phyloP scores from a whole-genome alignment of 2,113 vertebrate species.

The Anarrhichthys ocellatus region DNA sequence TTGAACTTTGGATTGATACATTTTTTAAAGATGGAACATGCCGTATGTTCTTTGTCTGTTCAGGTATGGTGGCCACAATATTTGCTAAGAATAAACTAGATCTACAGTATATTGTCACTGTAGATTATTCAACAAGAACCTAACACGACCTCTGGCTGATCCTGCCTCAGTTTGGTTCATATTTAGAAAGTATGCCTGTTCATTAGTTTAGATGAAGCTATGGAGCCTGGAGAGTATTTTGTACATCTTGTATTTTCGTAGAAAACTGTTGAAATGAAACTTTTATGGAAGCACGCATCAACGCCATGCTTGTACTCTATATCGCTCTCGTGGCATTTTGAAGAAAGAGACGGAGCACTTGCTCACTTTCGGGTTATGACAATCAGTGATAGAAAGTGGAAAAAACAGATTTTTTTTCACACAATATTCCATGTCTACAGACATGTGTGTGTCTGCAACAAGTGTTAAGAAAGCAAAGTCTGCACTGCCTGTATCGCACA shows the following conservation, averaged over 20 bases:
- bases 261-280: not conserved
- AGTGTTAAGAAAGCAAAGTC: constrained; percentile 22
- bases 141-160: not conserved
- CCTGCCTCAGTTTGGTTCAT: not conserved
- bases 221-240: not conserved
- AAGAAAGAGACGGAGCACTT: not conserved
- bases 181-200: not conserved
- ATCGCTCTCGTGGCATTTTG: not conserved
- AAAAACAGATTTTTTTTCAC: not conserved
- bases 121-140: not conserved
- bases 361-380: not conserved
- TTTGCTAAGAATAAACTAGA: not conserved
- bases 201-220: not conserved
- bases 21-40: not conserved
- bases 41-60: not conserved
- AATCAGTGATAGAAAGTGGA: not conserved
- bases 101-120: not conserved
- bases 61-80: not conserved
- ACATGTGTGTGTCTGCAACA: not conserved
- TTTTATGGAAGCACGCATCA: not conserved
- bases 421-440: not conserved
- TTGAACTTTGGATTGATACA: not conserved
- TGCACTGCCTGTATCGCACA: constrained; percentile 31
- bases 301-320: not conserved
- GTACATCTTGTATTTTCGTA: not conserved